Conservation (phyloP, 2,888 invertebrate species). For the Nymphalis urticae region DNA sequence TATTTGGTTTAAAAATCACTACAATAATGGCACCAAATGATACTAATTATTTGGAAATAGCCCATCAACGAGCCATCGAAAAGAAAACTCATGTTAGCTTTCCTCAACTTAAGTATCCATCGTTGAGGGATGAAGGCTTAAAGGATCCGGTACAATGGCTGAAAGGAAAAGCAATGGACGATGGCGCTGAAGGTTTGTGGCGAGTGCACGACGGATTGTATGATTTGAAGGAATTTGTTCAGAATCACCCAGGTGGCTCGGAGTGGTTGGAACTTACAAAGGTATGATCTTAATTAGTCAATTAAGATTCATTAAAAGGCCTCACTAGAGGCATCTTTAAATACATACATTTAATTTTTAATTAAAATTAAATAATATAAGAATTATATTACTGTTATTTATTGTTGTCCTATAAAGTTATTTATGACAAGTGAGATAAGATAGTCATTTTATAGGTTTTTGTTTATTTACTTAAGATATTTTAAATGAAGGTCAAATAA, state of each 20-base stretch:
- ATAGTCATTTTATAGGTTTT: no score
- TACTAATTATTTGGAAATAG: slow-evolving; percentile 54
- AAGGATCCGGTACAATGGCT: slow-evolving; percentile 82
- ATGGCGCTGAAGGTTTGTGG: slow-evolving; percentile 90
- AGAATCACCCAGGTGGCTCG: slow-evolving; percentile 91
- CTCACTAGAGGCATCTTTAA: not conserved
- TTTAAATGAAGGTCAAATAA: no score
- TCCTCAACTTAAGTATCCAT: slow-evolving; percentile 78
- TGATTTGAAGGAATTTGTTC: slow-evolving; percentile 89
- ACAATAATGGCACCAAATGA: slow-evolving; percentile 55
- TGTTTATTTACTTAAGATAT: no score
- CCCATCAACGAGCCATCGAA: slow-evolving; percentile 54
- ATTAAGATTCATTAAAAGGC: no score
- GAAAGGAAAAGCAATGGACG: slow-evolving; percentile 83
- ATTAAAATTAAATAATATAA: no score
- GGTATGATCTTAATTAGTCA: slow-evolving; percentile 58
- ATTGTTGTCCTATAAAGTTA: no score
- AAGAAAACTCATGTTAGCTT: slow-evolving; percentile 76
- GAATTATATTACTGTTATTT: no score
- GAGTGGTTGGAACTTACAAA: slow-evolving; percentile 88
- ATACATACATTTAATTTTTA: no score
- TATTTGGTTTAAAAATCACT: not conserved
- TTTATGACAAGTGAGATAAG: no score
- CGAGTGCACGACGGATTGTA: slow-evolving; percentile 89
- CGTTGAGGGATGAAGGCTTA: slow-evolving; percentile 68